Conservation (phyloP, 2,797 vertebrate species). For the Anableps anableps region DNA sequence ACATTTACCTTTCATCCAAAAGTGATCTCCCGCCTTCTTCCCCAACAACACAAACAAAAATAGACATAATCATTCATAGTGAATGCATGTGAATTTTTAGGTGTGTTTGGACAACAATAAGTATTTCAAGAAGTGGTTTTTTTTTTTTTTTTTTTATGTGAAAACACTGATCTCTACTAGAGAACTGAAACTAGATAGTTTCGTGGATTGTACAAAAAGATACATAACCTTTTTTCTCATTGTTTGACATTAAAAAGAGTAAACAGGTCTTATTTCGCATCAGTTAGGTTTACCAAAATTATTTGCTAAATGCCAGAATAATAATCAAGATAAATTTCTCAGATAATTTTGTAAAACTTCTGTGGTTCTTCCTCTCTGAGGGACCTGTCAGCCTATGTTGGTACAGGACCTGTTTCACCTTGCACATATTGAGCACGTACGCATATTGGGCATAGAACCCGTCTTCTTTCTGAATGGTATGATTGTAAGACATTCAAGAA, state of each 20-base stretch:
- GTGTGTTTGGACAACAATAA: not conserved
- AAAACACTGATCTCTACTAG: not conserved
- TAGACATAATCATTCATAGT: not conserved
- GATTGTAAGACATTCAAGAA: no score
- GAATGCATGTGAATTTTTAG: not conserved
- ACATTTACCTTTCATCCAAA: not conserved
- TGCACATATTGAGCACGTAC: no score
- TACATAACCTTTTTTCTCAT: not conserved
- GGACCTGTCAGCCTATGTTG: no score
- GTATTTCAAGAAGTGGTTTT: not conserved
- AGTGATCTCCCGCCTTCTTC: not conserved
- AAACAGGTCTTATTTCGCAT: not conserved
- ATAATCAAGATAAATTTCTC: not conserved
- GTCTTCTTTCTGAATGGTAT: no score
- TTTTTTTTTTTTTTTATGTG: not conserved
- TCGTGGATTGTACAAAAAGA: not conserved
- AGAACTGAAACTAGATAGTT: not conserved
- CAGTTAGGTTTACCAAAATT: not conserved
- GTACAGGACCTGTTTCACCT: no score
- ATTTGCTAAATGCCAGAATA: not conserved
- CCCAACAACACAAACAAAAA: not conserved
- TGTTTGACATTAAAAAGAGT: not conserved
- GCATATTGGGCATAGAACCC: no score
- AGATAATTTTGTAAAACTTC: not conserved
- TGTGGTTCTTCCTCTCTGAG: no score